Evolutionary conservation across 2,888 invertebrate species (phyloP).

Genomic region (Agriopis marginaria): DNA sequence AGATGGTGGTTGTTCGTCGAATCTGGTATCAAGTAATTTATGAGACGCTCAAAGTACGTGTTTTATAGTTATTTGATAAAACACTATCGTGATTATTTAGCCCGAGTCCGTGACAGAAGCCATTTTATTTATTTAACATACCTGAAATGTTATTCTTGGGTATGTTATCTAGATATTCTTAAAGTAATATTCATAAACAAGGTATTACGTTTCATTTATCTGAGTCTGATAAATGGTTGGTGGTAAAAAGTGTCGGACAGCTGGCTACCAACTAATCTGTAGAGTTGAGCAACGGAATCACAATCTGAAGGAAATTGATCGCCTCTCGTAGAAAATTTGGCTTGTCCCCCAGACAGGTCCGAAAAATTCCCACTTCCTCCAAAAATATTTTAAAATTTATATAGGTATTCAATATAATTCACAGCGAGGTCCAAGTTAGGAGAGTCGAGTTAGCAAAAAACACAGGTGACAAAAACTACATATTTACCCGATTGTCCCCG

Average conservation of each 20-base stretch:
- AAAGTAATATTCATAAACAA: constrained; percentile 45
- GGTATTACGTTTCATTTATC: constrained; percentile 62
- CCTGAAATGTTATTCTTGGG: constrained; percentile 68
- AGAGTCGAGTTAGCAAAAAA: too few relatives aligned
- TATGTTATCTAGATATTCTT: constrained; percentile 67
- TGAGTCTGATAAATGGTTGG: constrained; percentile 47
- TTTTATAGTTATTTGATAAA: constrained; percentile 85
- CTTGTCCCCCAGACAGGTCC: too few relatives aligned
- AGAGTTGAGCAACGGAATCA: too few relatives aligned
- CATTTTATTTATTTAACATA: constrained; percentile 75
- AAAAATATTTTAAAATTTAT: too few relatives aligned
- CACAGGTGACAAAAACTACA: too few relatives aligned
- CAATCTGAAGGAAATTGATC: neutral
- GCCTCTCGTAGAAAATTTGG: neutral
- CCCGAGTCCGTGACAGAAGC: constrained; percentile 73
- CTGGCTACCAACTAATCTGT: neutral
- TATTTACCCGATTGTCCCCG: too few relatives aligned
- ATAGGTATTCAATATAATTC: too few relatives aligned
- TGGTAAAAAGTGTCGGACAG: constrained; percentile 53
- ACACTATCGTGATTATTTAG: constrained; percentile 84
- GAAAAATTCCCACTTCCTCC: too few relatives aligned
- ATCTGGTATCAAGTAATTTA: constrained; percentile 75
- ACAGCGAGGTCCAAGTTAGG: too few relatives aligned
- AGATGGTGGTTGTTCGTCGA: constrained; percentile 45
- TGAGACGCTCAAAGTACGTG: constrained; percentile 76